These are phyloP conservation scores for Triplophysa tibetana DNA, from an alignment of 2,113 vertebrate species.

Conservation along the genomic window DNA sequence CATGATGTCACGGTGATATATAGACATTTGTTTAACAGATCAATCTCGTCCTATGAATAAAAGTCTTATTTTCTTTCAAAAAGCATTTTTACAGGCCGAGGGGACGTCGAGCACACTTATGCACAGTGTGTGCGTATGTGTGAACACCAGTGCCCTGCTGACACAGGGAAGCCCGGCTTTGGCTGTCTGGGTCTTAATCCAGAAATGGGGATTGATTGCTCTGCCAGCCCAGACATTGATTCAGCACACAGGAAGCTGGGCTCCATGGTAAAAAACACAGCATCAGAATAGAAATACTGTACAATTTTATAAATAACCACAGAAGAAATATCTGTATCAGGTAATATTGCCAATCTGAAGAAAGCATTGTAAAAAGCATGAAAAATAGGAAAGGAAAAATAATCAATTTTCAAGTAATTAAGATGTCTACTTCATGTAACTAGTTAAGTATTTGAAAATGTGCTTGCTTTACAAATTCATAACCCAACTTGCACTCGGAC, in stretches of 20 bases:
- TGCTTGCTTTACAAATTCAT: too few species aligned
- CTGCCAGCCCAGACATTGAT: slow-evolving; percentile 81
- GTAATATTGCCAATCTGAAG: slow-evolving; percentile 9
- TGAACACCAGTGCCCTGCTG: slow-evolving; percentile 37
- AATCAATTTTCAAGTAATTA: slow-evolving; percentile 6
- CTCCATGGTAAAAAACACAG: slow-evolving; percentile 59
- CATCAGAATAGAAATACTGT: slow-evolving; percentile 74
- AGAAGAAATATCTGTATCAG: slow-evolving; percentile 7
- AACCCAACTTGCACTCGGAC: too few species aligned
- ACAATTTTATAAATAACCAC: slow-evolving; percentile 70
- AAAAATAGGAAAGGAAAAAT: slow-evolving; percentile 19
- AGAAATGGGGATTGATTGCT: slow-evolving; percentile 85
- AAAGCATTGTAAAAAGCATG: slow-evolving; percentile 22
- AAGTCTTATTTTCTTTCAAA: background rate
- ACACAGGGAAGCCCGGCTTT: slow-evolving; percentile 47
- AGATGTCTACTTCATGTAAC: background rate
- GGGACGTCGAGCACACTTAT: background rate
- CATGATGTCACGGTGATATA: background rate
- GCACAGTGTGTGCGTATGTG: background rate
- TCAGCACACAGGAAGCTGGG: slow-evolving; percentile 75
- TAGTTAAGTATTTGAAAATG: too few species aligned
- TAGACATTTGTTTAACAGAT: slow-evolving; percentile 22
- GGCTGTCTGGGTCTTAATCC: slow-evolving; percentile 78
- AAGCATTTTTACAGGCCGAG: slow-evolving; percentile 3
- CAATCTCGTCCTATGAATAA: background rate